Base-by-base conservation (phyloP, 2,888 invertebrate genomes). In the Dicyrtomina minuta region DNA sequence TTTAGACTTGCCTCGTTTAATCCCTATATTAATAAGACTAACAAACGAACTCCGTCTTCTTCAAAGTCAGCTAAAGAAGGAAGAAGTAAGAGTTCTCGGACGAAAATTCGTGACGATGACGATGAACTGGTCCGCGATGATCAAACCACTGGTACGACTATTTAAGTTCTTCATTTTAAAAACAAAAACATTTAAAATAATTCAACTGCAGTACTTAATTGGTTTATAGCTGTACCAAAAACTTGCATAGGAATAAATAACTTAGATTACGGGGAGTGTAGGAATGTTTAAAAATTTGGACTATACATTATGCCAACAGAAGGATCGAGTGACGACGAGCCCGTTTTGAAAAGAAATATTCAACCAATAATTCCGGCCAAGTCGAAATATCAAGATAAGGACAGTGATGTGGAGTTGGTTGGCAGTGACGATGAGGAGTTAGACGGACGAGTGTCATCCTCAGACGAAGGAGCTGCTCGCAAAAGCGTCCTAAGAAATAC, bases 371-470 rank as follows among this genome's bases (percentile, higher is more conserved):
- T 33, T 33, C 33, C 33, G 8, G 33, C 3, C 4, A 33, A 33
- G 8, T 33, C 8, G 8, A 33, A 33, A 33, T 33, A 3, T 33
- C 26, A 26, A 24, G 26, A 27, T 13, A 56, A 20, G 39, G 2
- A 17, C 5, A 33, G 33, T 8, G 20, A 58, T 15, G 41, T 33
- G 27, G 39, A 58, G 12, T 20, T 39, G 41, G 58, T 58, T n/a
- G 41, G 41, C 22, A 58, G 58, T 17, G 58, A 58, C 17, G 58
- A 58, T 39, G 58, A 58, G 17, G 58, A 58, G 1, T 41, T 58
- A 10, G 20, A 17, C 17, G 58, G 39, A 2, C 15, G 5, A 15
- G 24, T 27, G 1, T 15, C 15, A 24, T 44, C 43, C 1, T 43
- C 43, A 10, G 33, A 33, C 20, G 44, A 60, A 4, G 60, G 43